Base-by-base conservation (phyloP, 2,797 vertebrate species). In the Platyrinchus mystaceus region DNA sequence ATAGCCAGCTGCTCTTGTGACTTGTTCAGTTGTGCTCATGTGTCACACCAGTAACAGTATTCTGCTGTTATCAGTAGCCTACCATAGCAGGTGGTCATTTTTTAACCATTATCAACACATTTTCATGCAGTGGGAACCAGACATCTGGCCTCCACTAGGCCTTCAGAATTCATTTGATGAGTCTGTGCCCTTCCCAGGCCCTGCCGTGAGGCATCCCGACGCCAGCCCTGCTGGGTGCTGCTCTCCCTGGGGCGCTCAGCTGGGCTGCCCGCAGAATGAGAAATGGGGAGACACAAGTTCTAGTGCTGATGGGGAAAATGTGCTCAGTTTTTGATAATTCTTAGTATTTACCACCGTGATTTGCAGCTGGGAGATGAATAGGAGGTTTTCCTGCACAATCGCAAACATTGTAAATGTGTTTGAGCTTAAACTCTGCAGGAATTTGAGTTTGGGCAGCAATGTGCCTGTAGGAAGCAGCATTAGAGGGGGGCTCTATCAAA, bases 121-220 rank as follows among this genome's bases (percentile, higher is more conserved):
- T 80, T 70, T 94, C 43, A 63, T 76, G 26, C 36, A 81, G 46
- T 94, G 94, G 76, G 91, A 92, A 94, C 13, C 10, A 4, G 27
- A 26, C 93, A 96, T 71, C 94, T 95, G 94, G 56, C 84, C 89
- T 89, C 44, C 13, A 8, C 37, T 13, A 43, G 49, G 60, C 78
- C 78, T 91, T 73, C 47, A 76, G 50, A 71, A 75, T 37, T 43
- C 32, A 28, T 84, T 23, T 84, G 70, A 44, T 6, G 6, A 62
- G 55, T 30, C 44, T 92, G 89, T 47, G 30, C 13, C 34, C 55
- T 66, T 94, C 84, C 75, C 85, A 90, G 58, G 71, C 60, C 49
- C 37, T 74, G 60, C 44, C 13, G 4, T 36, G 63, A 52, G 41
- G 32, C 34, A 49, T 39, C 71, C 28, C 0, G 3, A 4, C 0